These are phyloP conservation scores for Lepus oiostolus DNA, from an alignment of 2,797 vertebrate species.

Conservation along the genomic window DNA sequence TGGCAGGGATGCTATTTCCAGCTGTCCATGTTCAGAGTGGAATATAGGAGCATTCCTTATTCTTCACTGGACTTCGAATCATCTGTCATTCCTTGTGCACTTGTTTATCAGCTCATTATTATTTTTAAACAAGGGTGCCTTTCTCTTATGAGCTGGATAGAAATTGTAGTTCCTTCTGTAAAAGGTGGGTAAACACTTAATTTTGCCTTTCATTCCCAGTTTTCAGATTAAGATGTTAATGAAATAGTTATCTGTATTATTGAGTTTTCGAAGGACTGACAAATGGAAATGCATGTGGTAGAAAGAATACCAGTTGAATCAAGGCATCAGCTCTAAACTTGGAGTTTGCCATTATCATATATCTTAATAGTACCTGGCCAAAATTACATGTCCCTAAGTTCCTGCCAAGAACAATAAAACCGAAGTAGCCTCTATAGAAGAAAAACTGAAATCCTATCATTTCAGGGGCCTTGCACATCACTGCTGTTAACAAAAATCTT, in stretches of 20 bases:
- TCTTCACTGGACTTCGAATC: neutral
- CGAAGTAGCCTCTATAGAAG: conserved; percentile 40
- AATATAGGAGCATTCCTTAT: neutral
- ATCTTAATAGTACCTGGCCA: conserved; percentile 18
- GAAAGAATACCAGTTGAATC: conserved; percentile 41
- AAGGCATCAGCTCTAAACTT: neutral
- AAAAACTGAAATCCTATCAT: conserved; percentile 36
- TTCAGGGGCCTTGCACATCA: conserved; percentile 30
- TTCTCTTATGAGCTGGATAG: neutral
- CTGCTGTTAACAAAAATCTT: conserved; percentile 66
- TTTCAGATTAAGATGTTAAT: conserved; percentile 48
- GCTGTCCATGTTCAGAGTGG: neutral
- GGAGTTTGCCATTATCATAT: conserved; percentile 6
- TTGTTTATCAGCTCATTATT: neutral
- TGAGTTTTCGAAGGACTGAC: conserved; percentile 37
- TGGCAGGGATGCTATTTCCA: neutral
- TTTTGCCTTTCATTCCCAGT: conserved; percentile 24
- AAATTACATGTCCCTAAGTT: neutral
- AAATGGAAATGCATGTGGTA: conserved; percentile 54
- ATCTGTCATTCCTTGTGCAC: neutral
- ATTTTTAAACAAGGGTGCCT: neutral
- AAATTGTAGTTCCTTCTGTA: neutral
- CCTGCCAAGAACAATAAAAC: neutral
- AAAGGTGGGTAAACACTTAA: neutral
- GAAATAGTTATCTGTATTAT: neutral